Conservation (phyloP, 2,797 vertebrate species). For the Urophycis tenuis region DNA sequence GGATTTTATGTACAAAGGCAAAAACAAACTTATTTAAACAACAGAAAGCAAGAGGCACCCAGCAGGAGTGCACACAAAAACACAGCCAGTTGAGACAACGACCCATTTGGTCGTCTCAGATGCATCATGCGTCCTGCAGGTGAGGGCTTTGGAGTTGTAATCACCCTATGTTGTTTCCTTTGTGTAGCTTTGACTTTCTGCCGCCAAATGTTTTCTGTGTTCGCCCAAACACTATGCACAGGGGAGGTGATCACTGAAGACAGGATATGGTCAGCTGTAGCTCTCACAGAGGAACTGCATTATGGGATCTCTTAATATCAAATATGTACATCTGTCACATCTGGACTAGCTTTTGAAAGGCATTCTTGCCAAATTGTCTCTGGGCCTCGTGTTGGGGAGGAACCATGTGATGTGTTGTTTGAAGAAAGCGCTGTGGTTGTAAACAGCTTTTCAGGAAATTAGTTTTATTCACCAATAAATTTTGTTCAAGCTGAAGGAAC, state of each 20-base stretch:
- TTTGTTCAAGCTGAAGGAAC: slow-evolving; percentile 45
- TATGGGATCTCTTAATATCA: slow-evolving; percentile 17
- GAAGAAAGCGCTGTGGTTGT: slow-evolving; percentile 46
- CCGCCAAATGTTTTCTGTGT: background rate
- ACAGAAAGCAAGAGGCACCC: background rate
- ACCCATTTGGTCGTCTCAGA: background rate
- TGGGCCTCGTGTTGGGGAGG: slow-evolving; percentile 17
- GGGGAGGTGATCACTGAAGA: background rate
- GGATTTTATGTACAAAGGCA: background rate
- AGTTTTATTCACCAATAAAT: slow-evolving; percentile 49
- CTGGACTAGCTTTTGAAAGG: background rate
- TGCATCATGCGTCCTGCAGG: background rate
- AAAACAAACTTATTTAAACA: background rate
- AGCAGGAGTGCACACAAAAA: background rate
- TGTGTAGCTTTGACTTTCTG: background rate
- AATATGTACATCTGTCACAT: slow-evolving; percentile 13
- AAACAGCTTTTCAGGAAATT: slow-evolving; percentile 52
- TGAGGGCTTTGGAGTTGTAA: background rate
- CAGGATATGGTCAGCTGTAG: background rate
- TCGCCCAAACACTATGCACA: background rate
- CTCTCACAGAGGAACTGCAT: slow-evolving; percentile 6
- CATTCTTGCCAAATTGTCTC: slow-evolving; percentile 29
- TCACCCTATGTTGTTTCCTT: background rate
- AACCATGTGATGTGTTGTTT: slow-evolving; percentile 38
- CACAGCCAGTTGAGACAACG: background rate